A percentile compares a stretch with the other conserved stretches of the same genome.
Evolutionary conservation across 2,113 vertebrate genomes (phyloP).

Genomic region (Neomonachus schauinslandi): DNA sequence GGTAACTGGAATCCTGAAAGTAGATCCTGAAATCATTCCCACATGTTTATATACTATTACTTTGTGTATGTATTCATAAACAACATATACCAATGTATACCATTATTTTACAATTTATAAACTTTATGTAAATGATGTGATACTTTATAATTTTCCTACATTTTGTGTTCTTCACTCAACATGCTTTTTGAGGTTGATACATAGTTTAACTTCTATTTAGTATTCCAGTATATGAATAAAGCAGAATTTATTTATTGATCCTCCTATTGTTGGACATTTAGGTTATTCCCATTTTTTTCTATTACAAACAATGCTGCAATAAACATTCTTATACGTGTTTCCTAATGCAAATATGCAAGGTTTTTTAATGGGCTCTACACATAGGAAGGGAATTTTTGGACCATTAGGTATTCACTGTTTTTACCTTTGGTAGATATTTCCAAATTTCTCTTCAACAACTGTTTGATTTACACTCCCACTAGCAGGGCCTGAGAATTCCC

Average conservation of each 20-base stretch:
- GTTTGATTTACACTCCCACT: not conserved
- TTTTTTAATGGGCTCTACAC: not conserved
- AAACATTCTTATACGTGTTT: not conserved
- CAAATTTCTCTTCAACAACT: not conserved
- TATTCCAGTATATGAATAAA: not conserved
- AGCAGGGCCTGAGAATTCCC: not conserved
- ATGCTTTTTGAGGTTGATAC: not conserved
- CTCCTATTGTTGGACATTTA: not conserved
- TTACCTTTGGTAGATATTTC: not conserved
- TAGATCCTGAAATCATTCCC: not conserved
- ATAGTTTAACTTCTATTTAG: not conserved
- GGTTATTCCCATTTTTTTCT: not conserved
- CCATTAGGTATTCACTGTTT: not conserved
- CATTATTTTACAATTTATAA: conserved; percentile 32
- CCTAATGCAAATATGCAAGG: not conserved
- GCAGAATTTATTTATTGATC: not conserved
- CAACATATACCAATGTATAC: not conserved
- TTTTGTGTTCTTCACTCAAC: not conserved
- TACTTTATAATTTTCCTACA: not conserved
- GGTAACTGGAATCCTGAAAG: conserved; percentile 4
- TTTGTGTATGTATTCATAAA: not conserved
- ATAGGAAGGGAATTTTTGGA: not conserved
- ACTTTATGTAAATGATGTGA: not conserved
- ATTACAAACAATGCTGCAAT: not conserved
- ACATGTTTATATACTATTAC: not conserved